Base-by-base conservation (phyloP, 1,140 invertebrate genomes). In the Colletes latitarsis region DNA sequence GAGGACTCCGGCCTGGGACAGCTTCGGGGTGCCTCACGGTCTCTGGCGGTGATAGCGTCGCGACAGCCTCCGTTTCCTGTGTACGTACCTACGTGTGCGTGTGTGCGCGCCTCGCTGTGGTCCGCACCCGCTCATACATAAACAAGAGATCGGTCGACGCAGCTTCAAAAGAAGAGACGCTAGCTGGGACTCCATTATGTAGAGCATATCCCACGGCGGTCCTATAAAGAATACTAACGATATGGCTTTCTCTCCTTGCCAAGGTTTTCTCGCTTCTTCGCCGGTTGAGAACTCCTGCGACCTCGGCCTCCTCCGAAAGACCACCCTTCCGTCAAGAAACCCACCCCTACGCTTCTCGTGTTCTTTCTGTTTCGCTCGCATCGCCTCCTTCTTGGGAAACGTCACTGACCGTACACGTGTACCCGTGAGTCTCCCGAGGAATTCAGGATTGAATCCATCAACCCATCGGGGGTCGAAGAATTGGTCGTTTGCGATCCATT, bases 191-290 rank as follows among this genome's bases (percentile, higher is more conserved):
- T 93, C 92, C 92, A 93, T 93, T 93, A 93, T 93, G 92, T 92
- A 93, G 92, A 93, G 91, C 91, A 90, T 92, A 93, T 93, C 91
- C 91, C 91, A 90, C 90, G 89, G 86, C 82, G 90, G 86, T 89
- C 87, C 91, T 92, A 93, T 92, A 91, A 93, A 93, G 92, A 93
- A 93, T 93, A 93, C 92, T 93, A 93, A 93, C 92, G 92, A 93
- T 92, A 91, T 84, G 88, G 88, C 90, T 90, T 91, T 93, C 89
- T 92, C 88, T 90, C 82, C 76, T 69, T 70, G 84, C 75, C 86
- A 83, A 82, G 78, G 82, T 82, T 88, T 80, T 52, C 73, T 52
- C 66, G 57, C 53, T 62, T 30, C 74, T 70, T 71, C 41, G 69
- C 15, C 5, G 6, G 19, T 6, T 75, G 78, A 80, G 78, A 80